Conservation (phyloP, 1,140 invertebrate species). For the Proales similis region DNA sequence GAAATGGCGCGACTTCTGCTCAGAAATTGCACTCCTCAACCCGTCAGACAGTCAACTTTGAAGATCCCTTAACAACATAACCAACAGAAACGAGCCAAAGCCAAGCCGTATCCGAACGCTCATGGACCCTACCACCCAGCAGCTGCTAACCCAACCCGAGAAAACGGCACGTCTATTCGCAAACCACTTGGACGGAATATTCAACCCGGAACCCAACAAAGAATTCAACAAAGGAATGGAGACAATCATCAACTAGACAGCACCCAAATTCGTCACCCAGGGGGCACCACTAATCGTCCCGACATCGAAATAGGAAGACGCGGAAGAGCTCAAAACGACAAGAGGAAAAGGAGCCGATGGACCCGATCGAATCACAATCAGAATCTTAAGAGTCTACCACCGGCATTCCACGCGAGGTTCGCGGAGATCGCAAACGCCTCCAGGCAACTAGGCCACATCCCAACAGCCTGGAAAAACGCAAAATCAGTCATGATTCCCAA, state of each 20-base stretch:
- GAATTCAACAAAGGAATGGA: no score
- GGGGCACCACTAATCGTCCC: background rate
- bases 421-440: background rate
- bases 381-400: slow-evolving; percentile 6
- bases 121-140: no score
- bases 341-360: slow-evolving; percentile 5
- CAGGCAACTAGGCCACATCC: slow-evolving; percentile 5
- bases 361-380: background rate
- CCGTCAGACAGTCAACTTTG: background rate
- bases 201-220: no score
- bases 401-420: background rate
- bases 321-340: background rate
- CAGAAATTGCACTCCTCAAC: background rate
- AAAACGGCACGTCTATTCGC: no score
- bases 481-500: slow-evolving; percentile 37
- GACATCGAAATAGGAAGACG: background rate
- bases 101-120: no score
- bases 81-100: no score
- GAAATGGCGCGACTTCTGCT: background rate
- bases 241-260: no score
- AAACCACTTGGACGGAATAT: no score
- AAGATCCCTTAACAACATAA: no score
- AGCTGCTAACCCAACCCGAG: no score
- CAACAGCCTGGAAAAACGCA: slow-evolving; percentile 35
- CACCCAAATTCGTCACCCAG: no score